These are phyloP conservation scores for Willowsia nigromaculata DNA, from an alignment of 2,888 invertebrate genomes.

Conservation along the genomic window DNA sequence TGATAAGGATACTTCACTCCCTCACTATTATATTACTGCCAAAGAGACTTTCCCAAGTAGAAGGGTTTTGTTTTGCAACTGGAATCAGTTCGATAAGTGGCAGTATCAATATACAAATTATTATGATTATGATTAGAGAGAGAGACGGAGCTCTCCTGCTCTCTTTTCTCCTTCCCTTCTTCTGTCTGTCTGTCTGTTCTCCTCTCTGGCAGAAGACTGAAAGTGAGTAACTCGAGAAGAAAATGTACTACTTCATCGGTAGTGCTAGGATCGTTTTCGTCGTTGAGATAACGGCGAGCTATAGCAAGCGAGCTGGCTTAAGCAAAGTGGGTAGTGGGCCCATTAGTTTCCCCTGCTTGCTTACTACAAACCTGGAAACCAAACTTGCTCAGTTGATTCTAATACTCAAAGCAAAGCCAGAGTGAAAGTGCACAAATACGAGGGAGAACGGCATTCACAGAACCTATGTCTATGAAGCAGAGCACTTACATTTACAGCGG, in stretches of 20 bases:
- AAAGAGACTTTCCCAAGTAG: background rate
- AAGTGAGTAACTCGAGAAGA: conserved; percentile 26
- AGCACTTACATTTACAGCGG: background rate
- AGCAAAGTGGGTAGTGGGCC: conserved; percentile 19
- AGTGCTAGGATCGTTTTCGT: background rate
- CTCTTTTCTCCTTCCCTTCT: conserved; percentile 20
- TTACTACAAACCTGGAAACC: background rate
- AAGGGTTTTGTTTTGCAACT: background rate
- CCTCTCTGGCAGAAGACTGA: conserved; percentile 52
- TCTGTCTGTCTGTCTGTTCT: conserved; percentile 43
- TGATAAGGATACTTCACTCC: background rate
- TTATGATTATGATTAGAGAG: background rate
- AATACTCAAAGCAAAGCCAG: background rate
- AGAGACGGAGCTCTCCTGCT: conserved; percentile 18
- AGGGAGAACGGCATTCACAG: background rate
- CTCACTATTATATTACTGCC: background rate
- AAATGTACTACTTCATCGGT: conserved; percentile 26
- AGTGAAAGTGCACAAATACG: background rate
- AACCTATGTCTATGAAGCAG: background rate
- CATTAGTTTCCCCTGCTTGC: background rate
- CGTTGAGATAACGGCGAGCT: background rate
- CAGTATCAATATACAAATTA: background rate
- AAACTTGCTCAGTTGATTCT: background rate
- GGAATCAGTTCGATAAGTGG: background rate
- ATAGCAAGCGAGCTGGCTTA: background rate